A percentile compares a stretch with the other conserved stretches of the same genome.
Conservation (phyloP, 2,797 vertebrate genomes). For the Phyllotis vaccarum region DNA sequence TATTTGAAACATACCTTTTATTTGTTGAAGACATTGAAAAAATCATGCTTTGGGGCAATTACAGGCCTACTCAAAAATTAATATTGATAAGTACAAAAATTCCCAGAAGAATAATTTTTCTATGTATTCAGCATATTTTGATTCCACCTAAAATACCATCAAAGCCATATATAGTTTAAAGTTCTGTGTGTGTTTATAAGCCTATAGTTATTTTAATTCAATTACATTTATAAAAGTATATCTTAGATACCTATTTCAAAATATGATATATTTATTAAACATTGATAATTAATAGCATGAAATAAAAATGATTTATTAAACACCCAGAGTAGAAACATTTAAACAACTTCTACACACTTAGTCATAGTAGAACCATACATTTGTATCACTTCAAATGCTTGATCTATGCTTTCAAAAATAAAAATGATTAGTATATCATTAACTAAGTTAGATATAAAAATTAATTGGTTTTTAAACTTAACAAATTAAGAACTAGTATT, state of each 20-base stretch:
- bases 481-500: neutral
- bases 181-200: neutral
- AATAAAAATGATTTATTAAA: neutral
- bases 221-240: neutral
- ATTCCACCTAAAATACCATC: neutral
- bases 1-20: neutral
- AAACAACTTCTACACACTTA: neutral
- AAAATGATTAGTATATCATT: conserved; percentile 25
- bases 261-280: neutral
- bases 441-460: neutral
- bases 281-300: neutral
- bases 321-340: neutral
- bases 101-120: neutral
- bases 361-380: neutral
- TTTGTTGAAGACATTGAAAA: neutral
- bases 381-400: conserved; percentile 16
- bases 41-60: neutral
- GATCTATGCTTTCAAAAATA: neutral
- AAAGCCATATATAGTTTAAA: neutral
- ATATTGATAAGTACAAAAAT: neutral
- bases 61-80: neutral
- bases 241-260: neutral
- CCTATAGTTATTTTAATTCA: neutral
- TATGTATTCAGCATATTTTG: neutral
- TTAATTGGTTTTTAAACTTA: conserved; percentile 2